Base-by-base conservation (phyloP, 2,888 invertebrate species). In the Drosophila conformis region DNA sequence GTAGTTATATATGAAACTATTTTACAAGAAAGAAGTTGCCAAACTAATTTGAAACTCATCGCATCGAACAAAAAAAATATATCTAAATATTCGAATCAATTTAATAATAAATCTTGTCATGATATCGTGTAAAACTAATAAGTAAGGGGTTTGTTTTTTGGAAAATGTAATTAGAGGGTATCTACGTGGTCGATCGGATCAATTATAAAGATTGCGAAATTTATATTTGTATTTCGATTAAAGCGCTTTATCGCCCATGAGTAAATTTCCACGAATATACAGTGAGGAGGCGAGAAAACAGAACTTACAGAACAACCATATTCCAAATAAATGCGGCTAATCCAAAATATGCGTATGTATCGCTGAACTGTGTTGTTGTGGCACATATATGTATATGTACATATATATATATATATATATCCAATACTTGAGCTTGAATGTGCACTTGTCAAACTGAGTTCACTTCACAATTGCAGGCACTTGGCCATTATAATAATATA, bases 281-380 rank as follows among this genome's bases (percentile, higher is more conserved):
- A 13, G 27, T 25, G 21, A 51, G 64, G 63, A 54, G 27, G 52
- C 27, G 13, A n/a, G 11, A n/a, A 29, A 67, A 40, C 8, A 48
- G 49, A 70, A 91, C 91, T 92, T 90, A 91, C 91, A 92, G 82
- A 73, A 92, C 87, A 80, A 91, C 91, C 91, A 91, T 91, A 86
- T 91, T 91, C 90, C 90, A 83, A 78, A 21, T 18, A 58, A 72
- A 69, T 68, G 54, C 35, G 62, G 58, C 66, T 75, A 89, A 77
- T 85, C 88, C 85, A 70, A 56, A 54, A 46, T 53, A 62, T 40
- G 48, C 54, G 56, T 56, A 6, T 35, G 11, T 61, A 1, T 38
- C 21, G 36, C 18, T 25, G 33, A 63, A 2, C 6, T n/a, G 51
- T 29, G 18, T 31, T 40, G 5, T 40, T 40, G 21, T 11, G 7